phyloP scores from a whole-genome alignment of 2,888 invertebrate species.

The Plusia festucae region DNA sequence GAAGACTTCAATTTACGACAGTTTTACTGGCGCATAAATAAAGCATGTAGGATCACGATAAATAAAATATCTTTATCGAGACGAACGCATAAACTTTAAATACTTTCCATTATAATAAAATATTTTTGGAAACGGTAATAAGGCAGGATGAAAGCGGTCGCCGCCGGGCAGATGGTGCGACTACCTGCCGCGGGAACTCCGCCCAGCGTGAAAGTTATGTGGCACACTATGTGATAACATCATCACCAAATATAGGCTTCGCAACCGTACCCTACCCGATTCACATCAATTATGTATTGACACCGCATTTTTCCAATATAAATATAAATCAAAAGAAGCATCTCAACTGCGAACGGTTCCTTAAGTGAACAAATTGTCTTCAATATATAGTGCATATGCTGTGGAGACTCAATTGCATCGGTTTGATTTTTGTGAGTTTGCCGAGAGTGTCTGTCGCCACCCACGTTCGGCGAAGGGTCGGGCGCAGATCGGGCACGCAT shows the following conservation, averaged over 20 bases:
- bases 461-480: slow-evolving; percentile 83
- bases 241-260: slow-evolving; percentile 69
- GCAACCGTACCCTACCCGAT: slow-evolving; percentile 66
- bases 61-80: slow-evolving; percentile 85
- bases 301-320: slow-evolving; percentile 44
- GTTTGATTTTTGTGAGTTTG: slow-evolving; percentile 78
- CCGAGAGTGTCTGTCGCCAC: slow-evolving; percentile 73
- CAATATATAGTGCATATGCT: slow-evolving; percentile 57
- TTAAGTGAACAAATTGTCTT: slow-evolving; percentile 46
- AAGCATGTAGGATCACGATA: slow-evolving; percentile 78
- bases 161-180: slow-evolving; percentile 83
- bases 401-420: slow-evolving; percentile 66
- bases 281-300: slow-evolving; percentile 59
- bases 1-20: slow-evolving; percentile 85
- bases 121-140: slow-evolving; percentile 86
- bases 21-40: slow-evolving; percentile 86
- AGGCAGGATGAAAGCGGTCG: slow-evolving; percentile 85
- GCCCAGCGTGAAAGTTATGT: slow-evolving; percentile 74
- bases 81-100: slow-evolving; percentile 81
- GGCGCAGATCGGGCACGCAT: slow-evolving; percentile 76
- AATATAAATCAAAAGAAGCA: slow-evolving; percentile 35
- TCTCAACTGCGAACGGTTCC: slow-evolving; percentile 42
- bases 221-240: slow-evolving; percentile 69
- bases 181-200: slow-evolving; percentile 77
- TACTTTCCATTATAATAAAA: slow-evolving; percentile 86